phyloP scores from a whole-genome alignment of 1,140 invertebrate genomes.

The Diachasmimorpha longicaudata region DNA sequence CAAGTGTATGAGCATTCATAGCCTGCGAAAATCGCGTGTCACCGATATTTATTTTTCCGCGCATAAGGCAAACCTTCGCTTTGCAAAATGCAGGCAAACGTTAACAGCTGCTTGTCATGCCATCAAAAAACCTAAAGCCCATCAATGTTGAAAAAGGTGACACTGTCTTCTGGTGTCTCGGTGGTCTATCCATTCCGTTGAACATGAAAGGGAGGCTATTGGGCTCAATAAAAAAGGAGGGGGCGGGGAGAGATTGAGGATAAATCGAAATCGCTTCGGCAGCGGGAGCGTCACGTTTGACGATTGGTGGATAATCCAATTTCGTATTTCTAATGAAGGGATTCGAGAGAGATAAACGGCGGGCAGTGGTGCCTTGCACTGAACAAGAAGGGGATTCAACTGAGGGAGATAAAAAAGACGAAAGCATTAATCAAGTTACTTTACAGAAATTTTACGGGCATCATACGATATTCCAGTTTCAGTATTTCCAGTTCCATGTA shows the following conservation, averaged over 20 bases:
- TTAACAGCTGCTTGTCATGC: not conserved
- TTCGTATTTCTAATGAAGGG: constrained; percentile 22
- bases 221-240: not conserved
- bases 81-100: not conserved
- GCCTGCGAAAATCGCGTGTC: not conserved
- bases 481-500: constrained; percentile 20
- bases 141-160: not conserved
- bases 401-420: not conserved
- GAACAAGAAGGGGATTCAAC: constrained; percentile 11
- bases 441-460: not conserved
- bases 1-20: not conserved
- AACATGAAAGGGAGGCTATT: not conserved
- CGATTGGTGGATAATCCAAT: constrained; percentile 32
- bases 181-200: not conserved
- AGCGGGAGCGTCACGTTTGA: constrained; percentile 19
- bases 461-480: constrained; percentile 7
- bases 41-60: not conserved
- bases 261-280: constrained; percentile 7
- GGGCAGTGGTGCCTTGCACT: constrained; percentile 17
- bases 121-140: not conserved
- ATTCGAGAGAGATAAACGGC: constrained; percentile 18
- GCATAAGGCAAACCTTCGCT: not conserved
- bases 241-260: not conserved
- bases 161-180: not conserved
- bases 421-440: constrained; percentile 31